These are phyloP conservation scores for Gorsachius goisagi DNA, from an alignment of 2,113 vertebrate species.

Conservation along the genomic window DNA sequence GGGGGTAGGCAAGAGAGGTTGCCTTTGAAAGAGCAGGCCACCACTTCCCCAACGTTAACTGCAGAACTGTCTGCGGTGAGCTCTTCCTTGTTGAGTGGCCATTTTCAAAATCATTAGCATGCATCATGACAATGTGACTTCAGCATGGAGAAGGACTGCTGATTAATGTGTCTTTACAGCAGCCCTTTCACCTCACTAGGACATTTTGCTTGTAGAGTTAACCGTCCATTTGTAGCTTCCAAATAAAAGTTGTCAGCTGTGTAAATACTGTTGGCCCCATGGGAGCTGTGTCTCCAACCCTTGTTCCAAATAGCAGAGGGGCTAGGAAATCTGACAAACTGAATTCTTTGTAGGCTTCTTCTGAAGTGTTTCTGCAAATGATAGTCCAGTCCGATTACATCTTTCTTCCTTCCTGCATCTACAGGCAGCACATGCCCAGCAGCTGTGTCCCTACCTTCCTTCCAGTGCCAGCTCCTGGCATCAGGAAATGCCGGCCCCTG, in stretches of 20 bases:
- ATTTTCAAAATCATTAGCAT: not conserved
- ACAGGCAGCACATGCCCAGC: not conserved
- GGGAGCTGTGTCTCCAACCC: not conserved
- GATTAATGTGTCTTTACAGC: not conserved
- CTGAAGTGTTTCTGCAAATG: not conserved
- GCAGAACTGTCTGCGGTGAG: not conserved
- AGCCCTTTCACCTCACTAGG: not conserved
- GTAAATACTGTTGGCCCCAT: not conserved
- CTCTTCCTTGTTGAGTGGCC: not conserved
- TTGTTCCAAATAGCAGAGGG: not conserved
- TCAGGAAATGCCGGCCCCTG: not conserved
- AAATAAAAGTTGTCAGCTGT: constrained; percentile 20
- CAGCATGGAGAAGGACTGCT: not conserved
- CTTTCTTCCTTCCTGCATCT: not conserved
- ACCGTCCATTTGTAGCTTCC: not conserved
- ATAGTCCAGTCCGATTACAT: not conserved
- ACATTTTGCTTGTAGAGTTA: not conserved
- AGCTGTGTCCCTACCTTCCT: not conserved
- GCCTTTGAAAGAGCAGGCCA: not conserved
- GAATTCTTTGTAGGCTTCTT: not conserved
- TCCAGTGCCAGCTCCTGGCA: not conserved
- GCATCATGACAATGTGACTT: not conserved
- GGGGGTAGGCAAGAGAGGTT: not conserved
- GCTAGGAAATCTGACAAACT: not conserved
- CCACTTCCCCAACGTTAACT: not conserved